phyloP scores from a whole-genome alignment of 2,888 invertebrate species.

The Euclidia mi region DNA sequence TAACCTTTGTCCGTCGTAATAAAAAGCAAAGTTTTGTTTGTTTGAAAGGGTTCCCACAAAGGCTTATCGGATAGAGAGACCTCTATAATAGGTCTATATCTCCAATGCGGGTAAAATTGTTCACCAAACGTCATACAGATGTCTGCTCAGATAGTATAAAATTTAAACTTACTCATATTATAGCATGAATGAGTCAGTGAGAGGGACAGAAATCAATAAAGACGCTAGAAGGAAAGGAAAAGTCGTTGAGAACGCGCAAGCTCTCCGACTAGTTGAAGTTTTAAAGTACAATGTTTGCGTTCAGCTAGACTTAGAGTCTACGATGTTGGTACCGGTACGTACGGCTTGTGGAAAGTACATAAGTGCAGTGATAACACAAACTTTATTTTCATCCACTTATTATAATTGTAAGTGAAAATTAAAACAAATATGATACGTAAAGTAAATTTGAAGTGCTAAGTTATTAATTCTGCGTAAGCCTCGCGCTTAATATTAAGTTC shows the following conservation, averaged over 20 bases:
- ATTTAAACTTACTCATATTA: slow-evolving; percentile 18
- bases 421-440: too few relatives aligned
- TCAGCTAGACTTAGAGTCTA: slow-evolving; percentile 11
- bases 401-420: too few relatives aligned
- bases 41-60: slow-evolving; percentile 2
- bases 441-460: too few relatives aligned
- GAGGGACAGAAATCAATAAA: slow-evolving; percentile 33
- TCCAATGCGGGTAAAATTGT: not conserved
- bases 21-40: slow-evolving; percentile 3
- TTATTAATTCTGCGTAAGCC: too few relatives aligned
- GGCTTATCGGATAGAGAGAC: not conserved
- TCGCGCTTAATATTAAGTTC: too few relatives aligned
- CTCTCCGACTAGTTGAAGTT: slow-evolving; percentile 29
- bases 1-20: not conserved
- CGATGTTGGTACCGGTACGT: slow-evolving; percentile 2
- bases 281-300: slow-evolving; percentile 34
- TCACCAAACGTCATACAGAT: not conserved
- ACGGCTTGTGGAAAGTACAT: not conserved
- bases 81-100: not conserved
- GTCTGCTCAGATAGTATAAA: not conserved
- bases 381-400: too few relatives aligned
- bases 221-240: slow-evolving; percentile 31
- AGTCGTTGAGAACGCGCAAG: slow-evolving; percentile 36
- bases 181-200: slow-evolving; percentile 24
- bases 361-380: not conserved